These are phyloP conservation scores for Procapra przewalskii DNA, from an alignment of 2,113 vertebrate genomes.

Conservation along the genomic window DNA sequence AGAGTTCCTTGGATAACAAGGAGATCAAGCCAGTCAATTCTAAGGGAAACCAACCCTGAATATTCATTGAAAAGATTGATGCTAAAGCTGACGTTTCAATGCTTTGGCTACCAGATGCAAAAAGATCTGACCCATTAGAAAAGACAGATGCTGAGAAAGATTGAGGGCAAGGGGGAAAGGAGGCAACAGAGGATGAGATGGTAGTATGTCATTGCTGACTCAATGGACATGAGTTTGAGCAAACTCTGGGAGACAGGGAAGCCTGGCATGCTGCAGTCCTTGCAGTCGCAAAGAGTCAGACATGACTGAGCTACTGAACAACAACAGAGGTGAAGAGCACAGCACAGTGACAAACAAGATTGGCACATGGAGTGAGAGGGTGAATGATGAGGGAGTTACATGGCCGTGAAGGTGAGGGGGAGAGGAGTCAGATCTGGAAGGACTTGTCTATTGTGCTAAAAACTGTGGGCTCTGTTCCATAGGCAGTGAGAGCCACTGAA, in stretches of 20 bases:
- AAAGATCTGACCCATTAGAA: neutral
- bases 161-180: neutral
- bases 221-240: neutral
- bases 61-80: neutral
- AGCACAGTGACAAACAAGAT: fast-evolving
- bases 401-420: too few relatives aligned
- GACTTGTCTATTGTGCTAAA: neutral
- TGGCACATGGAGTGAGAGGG: neutral
- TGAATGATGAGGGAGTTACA: neutral
- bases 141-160: neutral
- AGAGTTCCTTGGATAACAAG: neutral
- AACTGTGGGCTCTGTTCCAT: neutral
- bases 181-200: neutral
- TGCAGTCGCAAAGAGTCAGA: neutral
- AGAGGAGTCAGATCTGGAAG: neutral
- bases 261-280: neutral
- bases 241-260: neutral
- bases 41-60: neutral
- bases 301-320: neutral
- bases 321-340: neutral
- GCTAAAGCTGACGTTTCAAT: neutral
- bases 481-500: neutral
- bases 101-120: neutral
- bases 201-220: neutral
- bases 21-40: neutral